Conservation (phyloP, 2,888 invertebrate genomes). For the Crocallis elinguaria region DNA sequence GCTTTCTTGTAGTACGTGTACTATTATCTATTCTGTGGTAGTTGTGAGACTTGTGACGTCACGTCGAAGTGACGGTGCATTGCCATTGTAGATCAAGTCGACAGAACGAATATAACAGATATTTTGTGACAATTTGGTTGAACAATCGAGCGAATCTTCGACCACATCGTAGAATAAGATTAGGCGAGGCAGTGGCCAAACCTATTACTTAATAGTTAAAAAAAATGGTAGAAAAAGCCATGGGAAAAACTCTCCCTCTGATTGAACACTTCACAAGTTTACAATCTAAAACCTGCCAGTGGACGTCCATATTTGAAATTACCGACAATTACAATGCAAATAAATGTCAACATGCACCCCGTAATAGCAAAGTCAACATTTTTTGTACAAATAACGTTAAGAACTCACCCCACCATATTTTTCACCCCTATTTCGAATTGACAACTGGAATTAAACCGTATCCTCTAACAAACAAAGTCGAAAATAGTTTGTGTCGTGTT, state of each 20-base stretch:
- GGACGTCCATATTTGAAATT: constrained; percentile 45
- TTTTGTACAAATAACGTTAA: constrained; percentile 63
- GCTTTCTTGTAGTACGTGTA: not conserved
- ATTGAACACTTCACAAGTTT: constrained; percentile 36
- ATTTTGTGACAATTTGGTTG: too few species aligned
- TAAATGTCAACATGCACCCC: constrained; percentile 64
- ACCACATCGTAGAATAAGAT: too few species aligned
- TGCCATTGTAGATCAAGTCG: too few species aligned
- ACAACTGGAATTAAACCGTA: constrained; percentile 36
- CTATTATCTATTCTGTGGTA: too few species aligned
- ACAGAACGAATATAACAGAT: not conserved
- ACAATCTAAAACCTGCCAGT: constrained; percentile 36
- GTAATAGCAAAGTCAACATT: constrained; percentile 67
- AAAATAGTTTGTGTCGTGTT: constrained; percentile 20
- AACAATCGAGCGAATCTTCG: too few species aligned
- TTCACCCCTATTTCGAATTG: constrained; percentile 34
- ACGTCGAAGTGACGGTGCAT: too few species aligned
- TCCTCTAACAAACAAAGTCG: not conserved
- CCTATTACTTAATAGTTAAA: too few species aligned
- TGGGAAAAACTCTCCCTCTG: constrained; percentile 2
- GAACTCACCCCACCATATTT: constrained; percentile 24
- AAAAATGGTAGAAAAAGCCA: too few species aligned
- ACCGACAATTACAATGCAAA: constrained; percentile 59
- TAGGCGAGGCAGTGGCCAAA: too few species aligned
- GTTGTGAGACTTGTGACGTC: too few species aligned